Conservation (phyloP, 64 coral and sea anemone species). For the Montipora foliosa region DNA sequence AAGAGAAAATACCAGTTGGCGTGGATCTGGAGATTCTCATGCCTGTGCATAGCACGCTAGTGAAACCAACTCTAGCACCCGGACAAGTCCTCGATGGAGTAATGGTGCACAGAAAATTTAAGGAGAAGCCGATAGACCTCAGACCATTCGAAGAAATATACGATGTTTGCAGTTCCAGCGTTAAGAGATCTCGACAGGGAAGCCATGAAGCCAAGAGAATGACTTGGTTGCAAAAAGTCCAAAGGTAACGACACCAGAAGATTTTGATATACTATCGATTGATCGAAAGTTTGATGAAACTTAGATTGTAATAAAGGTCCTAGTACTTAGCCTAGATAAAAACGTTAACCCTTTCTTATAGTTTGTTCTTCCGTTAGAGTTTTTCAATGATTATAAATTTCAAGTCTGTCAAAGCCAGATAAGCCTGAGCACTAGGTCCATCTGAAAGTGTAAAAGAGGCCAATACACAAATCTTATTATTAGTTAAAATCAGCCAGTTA, state of each 20-base stretch:
- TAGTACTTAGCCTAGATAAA: too few species aligned
- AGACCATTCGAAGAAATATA: slow-evolving; percentile 22
- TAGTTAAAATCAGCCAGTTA: too few species aligned
- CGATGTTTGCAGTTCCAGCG: not conserved
- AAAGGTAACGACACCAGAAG: not conserved
- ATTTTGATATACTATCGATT: not conserved
- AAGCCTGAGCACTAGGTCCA: too few species aligned
- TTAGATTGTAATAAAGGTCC: too few species aligned
- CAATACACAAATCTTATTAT: too few species aligned
- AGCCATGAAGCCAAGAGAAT: not conserved
- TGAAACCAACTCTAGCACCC: slow-evolving; percentile 28
- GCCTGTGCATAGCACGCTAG: slow-evolving; percentile 52
- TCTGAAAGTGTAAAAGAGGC: too few species aligned
- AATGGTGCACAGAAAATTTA: slow-evolving; percentile 64
- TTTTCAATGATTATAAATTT: too few species aligned
- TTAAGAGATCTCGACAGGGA: not conserved
- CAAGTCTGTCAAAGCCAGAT: too few species aligned
- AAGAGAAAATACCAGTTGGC: slow-evolving; percentile 35
- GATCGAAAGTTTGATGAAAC: too few species aligned
- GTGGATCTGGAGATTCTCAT: slow-evolving; percentile 56
- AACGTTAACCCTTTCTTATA: too few species aligned
- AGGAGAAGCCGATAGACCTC: slow-evolving; percentile 73
- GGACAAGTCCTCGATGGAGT: slow-evolving; percentile 21
- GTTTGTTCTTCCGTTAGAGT: too few species aligned
- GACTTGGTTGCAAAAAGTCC: not conserved